A percentile compares a stretch with the other conserved stretches of the same genome.
These are phyloP conservation scores for Physeter macrocephalus DNA, from an alignment of 2,113 vertebrate species.

Conservation along the genomic window DNA sequence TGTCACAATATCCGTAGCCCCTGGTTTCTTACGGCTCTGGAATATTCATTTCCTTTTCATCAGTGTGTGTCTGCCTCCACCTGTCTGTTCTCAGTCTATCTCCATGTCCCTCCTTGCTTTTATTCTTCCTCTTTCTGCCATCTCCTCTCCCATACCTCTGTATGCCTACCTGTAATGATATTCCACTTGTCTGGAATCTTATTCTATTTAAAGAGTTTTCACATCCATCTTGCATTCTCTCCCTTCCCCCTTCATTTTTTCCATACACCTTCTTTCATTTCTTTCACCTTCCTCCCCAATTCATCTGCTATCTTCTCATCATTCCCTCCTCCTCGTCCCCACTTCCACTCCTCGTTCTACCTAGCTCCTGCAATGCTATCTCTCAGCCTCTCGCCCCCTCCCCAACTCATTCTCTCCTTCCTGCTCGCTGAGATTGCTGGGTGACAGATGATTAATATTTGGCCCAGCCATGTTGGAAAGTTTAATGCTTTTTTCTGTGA, in stretches of 20 bases:
- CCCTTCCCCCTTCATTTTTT: not conserved
- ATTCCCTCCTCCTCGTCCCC: not conserved
- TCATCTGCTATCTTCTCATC: not conserved
- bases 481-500: conserved; percentile 52
- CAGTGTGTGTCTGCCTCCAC: not conserved
- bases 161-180: not conserved
- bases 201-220: not conserved
- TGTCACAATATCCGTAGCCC: conserved; percentile 44
- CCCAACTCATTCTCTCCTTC: not conserved
- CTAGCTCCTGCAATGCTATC: not conserved
- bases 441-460: conserved; percentile 48
- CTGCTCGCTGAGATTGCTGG: conserved; percentile 15
- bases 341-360: not conserved
- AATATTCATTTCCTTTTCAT: conserved; percentile 45
- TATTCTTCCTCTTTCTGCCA: not conserved
- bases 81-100: not conserved
- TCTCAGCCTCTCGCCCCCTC: not conserved
- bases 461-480: conserved; percentile 10
- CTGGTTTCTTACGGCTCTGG: conserved; percentile 31
- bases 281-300: not conserved
- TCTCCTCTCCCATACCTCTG: not conserved
- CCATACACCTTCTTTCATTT: not conserved
- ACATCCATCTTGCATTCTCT: not conserved
- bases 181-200: not conserved
- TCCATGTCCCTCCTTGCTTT: not conserved